Conservation (phyloP, 2,113 vertebrate species). For the Protomyctophum bolini region DNA sequence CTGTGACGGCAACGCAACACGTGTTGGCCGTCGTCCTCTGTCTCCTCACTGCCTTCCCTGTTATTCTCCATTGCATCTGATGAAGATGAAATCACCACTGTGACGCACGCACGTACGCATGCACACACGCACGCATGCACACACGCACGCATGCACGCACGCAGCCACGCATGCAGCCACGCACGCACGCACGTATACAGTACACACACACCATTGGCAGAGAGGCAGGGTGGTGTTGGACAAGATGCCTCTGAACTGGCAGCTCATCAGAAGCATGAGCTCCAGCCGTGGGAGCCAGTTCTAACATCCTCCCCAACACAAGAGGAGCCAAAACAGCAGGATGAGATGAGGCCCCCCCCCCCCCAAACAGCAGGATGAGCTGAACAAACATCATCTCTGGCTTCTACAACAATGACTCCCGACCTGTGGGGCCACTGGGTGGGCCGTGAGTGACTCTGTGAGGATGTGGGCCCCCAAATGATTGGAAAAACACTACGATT, state of each 20-base stretch:
- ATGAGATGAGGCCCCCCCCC: background rate
- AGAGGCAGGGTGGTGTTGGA: conserved; percentile 16
- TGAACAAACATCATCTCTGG: conserved; percentile 20
- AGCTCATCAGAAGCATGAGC: conserved; percentile 68
- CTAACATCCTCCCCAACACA: conserved; percentile 35
- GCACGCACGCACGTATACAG: background rate
- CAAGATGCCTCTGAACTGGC: conserved; percentile 53
- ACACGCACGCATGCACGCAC: background rate
- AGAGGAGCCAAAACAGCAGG: background rate
- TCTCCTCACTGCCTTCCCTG: too few relatives aligned
- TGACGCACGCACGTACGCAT: background rate
- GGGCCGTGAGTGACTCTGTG: too few relatives aligned
- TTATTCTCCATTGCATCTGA: too few relatives aligned
- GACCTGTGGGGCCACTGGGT: too few relatives aligned
- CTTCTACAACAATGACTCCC: background rate
- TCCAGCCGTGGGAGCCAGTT: conserved; percentile 31
- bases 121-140: background rate
- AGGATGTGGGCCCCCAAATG: too few relatives aligned
- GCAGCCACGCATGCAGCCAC: background rate
- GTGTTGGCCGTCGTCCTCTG: too few relatives aligned
- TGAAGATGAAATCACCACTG: background rate
- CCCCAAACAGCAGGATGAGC: conserved; percentile 38
- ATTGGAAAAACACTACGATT: too few relatives aligned
- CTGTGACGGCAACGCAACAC: too few relatives aligned
- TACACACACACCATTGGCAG: conserved; percentile 19